Base-by-base conservation (phyloP, 92 coral and sea anemone species). In the Zoanthus sociatus region DNA sequence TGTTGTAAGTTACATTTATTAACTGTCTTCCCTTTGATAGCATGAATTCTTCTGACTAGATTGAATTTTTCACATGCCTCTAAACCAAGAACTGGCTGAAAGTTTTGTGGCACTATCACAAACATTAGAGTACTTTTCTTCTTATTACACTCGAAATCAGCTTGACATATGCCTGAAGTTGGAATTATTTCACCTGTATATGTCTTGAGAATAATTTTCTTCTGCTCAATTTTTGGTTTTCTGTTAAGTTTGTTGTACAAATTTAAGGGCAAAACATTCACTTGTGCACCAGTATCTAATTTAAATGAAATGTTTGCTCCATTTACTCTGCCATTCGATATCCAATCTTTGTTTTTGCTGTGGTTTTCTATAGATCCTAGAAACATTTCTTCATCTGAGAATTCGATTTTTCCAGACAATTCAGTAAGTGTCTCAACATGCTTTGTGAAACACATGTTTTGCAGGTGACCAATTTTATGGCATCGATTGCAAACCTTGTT, bases 381-480 rank as follows among this genome's bases (percentile, higher is more conserved):
- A 61, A 61, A 61, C 17, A 14, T 61, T 15, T 61, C 68, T 10
- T 61, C 68, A 15, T 61, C 68, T 4, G 18, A 15, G 26, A 16
- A 61, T 61, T 61, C 15, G 26, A 11, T 61, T 61, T 61, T 4
- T 4, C 54, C 54, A 50, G 54, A 50, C 54, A 50, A 5, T 61
- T 77, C 64, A 32, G 13, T 14, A 11, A 77, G 13, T 45, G 83
- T 77, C 21, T 48, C 64, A 14, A 77, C 30, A 50, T 77, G 63
- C 46, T 77, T 77, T 45, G 37, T 77, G 83, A 18, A 50, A 15
- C 83, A 77, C 83, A 37, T 37, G 21, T 26, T 55, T 50, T 78
- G 9, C 20, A 78, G 53, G 26, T 78, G 71, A 78, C 53, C 53
- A 17, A 47, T 78, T 16, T 78, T 78, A 55, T 78, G n/a, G n/a